Evolutionary conservation across 2,113 vertebrate genomes (phyloP).

Genomic region (Cromileptes altivelis): DNA sequence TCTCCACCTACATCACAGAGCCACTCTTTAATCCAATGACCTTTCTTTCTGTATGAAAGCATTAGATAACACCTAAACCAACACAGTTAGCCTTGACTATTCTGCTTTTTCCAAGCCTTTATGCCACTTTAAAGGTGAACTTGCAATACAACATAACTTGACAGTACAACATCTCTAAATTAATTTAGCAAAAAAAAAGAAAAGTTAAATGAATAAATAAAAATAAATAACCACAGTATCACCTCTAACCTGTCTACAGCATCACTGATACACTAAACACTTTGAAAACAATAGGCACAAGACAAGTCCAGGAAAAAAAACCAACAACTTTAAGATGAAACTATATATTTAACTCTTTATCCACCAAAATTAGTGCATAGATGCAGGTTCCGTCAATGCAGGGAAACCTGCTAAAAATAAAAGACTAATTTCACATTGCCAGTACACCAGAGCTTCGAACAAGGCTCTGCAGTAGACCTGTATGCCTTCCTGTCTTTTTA

Average conservation of each 20-base stretch:
- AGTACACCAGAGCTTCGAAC: too few relatives aligned
- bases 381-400: too few relatives aligned
- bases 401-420: too few relatives aligned
- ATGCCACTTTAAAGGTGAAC: not conserved
- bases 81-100: constrained; percentile 28
- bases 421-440: too few relatives aligned
- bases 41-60: constrained; percentile 54
- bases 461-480: too few relatives aligned
- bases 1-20: constrained; percentile 31
- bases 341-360: too few relatives aligned
- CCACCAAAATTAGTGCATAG: too few relatives aligned
- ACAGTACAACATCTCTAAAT: not conserved
- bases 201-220: too few relatives aligned
- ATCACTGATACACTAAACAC: not conserved
- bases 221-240: not conserved
- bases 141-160: not conserved
- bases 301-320: too few relatives aligned
- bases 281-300: too few relatives aligned
- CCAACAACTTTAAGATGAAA: too few relatives aligned
- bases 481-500: too few relatives aligned
- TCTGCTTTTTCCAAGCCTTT: constrained; percentile 3
- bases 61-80: constrained; percentile 34
- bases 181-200: not conserved
- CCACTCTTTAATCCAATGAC: constrained; percentile 59
- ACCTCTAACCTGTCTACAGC: not conserved